phyloP scores from a whole-genome alignment of 2,888 invertebrate genomes.

The Thymelicus lineola region DNA sequence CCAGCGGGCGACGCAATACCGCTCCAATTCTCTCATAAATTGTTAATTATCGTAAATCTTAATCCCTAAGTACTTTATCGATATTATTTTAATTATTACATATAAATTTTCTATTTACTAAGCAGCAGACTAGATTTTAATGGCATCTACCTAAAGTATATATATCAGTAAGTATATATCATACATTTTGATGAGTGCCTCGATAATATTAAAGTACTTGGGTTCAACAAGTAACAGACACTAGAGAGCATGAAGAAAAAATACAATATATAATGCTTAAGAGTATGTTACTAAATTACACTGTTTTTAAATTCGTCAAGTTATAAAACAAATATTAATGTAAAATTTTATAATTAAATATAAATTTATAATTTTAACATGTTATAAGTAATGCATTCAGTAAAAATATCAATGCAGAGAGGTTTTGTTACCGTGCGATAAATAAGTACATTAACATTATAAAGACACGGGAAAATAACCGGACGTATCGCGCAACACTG shows the following conservation, averaged over 20 bases:
- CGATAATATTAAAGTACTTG: conserved; percentile 47
- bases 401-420: no score
- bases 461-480: conserved; percentile 29
- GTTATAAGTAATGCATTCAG: no score
- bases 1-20: conserved; percentile 47
- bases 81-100: conserved; percentile 64
- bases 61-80: conserved; percentile 58
- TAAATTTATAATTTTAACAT: no score
- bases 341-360: no score
- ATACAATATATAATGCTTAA: no score
- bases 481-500: conserved; percentile 42
- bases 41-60: conserved; percentile 65
- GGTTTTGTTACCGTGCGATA: neutral
- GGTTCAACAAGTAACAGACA: neutral
- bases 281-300: neutral
- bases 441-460: conserved; percentile 41
- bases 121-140: conserved; percentile 80
- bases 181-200: conserved; percentile 47
- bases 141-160: conserved; percentile 72
- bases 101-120: conserved; percentile 68
- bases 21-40: conserved; percentile 52
- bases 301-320: neutral
- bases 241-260: conserved; percentile 14
- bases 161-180: conserved; percentile 58
- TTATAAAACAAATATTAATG: neutral